phyloP scores from a whole-genome alignment of 2,888 invertebrate species.

The Kuschelorhynchus macadamiae region DNA sequence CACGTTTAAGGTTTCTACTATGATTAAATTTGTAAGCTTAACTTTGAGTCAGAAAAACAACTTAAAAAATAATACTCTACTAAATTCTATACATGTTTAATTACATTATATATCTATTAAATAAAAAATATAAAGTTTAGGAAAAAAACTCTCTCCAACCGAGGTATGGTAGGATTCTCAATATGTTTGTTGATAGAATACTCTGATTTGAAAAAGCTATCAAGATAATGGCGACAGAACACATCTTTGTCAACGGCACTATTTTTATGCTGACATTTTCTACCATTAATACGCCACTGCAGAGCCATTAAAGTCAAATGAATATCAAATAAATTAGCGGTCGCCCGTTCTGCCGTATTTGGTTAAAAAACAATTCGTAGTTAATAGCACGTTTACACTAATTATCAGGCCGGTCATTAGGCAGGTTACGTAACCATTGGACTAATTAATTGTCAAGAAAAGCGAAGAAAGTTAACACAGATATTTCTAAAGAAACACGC shows the following conservation, averaged over 20 bases:
- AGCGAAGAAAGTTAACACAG: slow-evolving; percentile 52
- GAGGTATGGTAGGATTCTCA: too few species aligned
- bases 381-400: slow-evolving; percentile 59
- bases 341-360: slow-evolving; percentile 54
- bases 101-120: too few species aligned
- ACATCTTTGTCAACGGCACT: background rate
- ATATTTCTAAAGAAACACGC: slow-evolving; percentile 35
- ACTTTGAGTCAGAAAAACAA: too few species aligned
- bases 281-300: slow-evolving; percentile 35
- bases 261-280: slow-evolving; percentile 20
- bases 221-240: background rate
- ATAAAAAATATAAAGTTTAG: too few species aligned
- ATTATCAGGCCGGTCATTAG: slow-evolving; percentile 55
- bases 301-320: slow-evolving; percentile 51
- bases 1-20: too few species aligned
- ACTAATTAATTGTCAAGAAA: slow-evolving; percentile 58
- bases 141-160: too few species aligned
- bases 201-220: too few species aligned
- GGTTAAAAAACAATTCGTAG: slow-evolving; percentile 59
- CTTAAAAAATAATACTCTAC: too few species aligned
- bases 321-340: slow-evolving; percentile 57
- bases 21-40: too few species aligned
- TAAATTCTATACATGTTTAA: too few species aligned
- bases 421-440: slow-evolving; percentile 56
- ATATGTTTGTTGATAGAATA: too few species aligned